These are phyloP conservation scores for Gambusia affinis DNA, from an alignment of 2,113 vertebrate species.

Conservation along the genomic window DNA sequence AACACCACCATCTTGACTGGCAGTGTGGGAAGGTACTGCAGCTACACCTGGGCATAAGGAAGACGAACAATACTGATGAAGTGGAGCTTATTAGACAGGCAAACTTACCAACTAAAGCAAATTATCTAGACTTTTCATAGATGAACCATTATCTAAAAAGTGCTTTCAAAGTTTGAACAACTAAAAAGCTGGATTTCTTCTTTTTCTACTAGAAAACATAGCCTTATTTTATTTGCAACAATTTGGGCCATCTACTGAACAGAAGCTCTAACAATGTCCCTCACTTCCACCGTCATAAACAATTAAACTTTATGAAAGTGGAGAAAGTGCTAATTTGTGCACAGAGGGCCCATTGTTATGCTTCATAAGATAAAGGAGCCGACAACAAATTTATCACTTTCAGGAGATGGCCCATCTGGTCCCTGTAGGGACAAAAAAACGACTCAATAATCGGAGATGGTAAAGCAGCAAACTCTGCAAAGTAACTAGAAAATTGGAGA, in stretches of 20 bases:
- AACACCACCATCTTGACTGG: conserved; percentile 90
- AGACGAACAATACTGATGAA: not conserved
- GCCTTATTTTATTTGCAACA: not conserved
- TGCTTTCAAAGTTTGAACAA: not conserved
- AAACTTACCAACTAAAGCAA: not conserved
- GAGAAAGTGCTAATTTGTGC: conserved; percentile 46
- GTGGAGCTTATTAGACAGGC: not conserved
- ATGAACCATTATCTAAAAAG: not conserved
- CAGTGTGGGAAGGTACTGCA: conserved; percentile 16
- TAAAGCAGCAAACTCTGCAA: conserved; percentile 10
- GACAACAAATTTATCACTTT: conserved; percentile 41
- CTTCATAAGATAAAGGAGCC: conserved; percentile 43
- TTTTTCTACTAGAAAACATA: not conserved
- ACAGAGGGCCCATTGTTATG: conserved; percentile 33
- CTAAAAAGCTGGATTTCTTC: not conserved
- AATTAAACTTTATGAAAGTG: conserved; percentile 34
- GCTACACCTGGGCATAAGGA: conserved; percentile 55
- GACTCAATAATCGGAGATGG: not conserved
- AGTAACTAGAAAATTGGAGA: not conserved
- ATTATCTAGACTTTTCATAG: too few species aligned
- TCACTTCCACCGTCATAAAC: conserved; percentile 11
- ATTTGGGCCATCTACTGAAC: conserved; percentile 5
- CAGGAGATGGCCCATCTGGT: conserved; percentile 51
- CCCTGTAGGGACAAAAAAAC: conserved; percentile 21
- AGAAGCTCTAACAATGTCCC: not conserved